Evolutionary conservation across 2,797 vertebrate species (phyloP).

Genomic region (Bryconaethiops microstoma): DNA sequence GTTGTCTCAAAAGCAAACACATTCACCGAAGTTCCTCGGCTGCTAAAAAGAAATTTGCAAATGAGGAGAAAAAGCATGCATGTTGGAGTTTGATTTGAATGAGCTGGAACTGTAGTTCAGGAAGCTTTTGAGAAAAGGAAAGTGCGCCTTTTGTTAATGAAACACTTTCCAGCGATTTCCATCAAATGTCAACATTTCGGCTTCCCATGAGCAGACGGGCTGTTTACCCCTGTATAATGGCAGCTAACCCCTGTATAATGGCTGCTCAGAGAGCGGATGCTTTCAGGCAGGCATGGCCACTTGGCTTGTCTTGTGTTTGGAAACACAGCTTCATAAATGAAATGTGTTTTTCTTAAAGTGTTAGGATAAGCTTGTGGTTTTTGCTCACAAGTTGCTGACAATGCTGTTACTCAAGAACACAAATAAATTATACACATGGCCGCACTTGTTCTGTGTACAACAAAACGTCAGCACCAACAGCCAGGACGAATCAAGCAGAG

Average conservation of each 20-base stretch:
- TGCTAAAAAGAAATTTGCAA: not conserved
- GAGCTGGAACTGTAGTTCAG: not conserved
- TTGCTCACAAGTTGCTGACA: constrained; percentile 16
- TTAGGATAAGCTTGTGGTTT: not conserved
- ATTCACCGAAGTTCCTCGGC: not conserved
- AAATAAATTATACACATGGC: not conserved
- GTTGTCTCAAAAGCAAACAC: not conserved
- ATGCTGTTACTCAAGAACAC: not conserved
- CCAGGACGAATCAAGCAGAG: constrained; percentile 13
- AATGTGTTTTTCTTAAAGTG: constrained; percentile 16
- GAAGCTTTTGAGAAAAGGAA: constrained; percentile 16
- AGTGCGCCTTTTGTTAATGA: constrained; percentile 21
- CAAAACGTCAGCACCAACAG: constrained; percentile 18
- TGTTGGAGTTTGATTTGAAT: not conserved
- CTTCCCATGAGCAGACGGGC: constrained; percentile 27
- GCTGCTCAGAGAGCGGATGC: not conserved
- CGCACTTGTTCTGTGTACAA: constrained; percentile 22
- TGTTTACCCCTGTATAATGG: too few species aligned
- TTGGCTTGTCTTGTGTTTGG: not conserved
- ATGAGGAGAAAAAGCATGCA: not conserved
- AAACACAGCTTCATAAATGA: constrained; percentile 12
- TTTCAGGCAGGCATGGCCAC: not conserved
- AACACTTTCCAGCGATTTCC: constrained; percentile 5
- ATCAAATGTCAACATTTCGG: constrained; percentile 38
- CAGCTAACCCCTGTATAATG: constrained; percentile 10